These are phyloP conservation scores for Nomada fabriciana DNA, from an alignment of 2,888 invertebrate genomes.

Conservation along the genomic window DNA sequence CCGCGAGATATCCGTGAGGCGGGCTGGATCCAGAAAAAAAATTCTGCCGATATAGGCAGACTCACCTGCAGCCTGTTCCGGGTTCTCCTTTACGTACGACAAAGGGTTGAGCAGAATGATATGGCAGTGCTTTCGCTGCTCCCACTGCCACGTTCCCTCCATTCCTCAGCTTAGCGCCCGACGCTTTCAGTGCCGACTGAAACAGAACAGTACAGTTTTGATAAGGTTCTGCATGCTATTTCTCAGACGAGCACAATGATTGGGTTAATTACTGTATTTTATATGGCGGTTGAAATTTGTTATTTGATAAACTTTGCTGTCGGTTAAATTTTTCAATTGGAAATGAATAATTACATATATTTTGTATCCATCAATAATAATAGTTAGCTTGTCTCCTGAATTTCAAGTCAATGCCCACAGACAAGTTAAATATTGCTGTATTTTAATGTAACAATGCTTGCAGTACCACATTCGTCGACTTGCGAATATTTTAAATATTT, in stretches of 20 bases:
- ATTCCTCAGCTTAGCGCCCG: conserved; percentile 81
- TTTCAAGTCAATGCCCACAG: no score
- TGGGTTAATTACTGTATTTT: background rate
- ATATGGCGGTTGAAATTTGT: background rate
- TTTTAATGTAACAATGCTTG: no score
- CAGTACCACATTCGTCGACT: no score
- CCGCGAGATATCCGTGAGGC: conserved; percentile 33
- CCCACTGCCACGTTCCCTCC: conserved; percentile 83
- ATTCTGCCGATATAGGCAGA: conserved; percentile 57
- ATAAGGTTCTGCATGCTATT: background rate
- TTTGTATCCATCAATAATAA: no score
- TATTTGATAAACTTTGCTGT: no score
- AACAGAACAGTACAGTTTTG: conserved; percentile 52
- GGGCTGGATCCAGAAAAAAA: conserved; percentile 36
- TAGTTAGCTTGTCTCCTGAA: no score
- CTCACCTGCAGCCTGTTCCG: conserved; percentile 82
- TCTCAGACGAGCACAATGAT: background rate
- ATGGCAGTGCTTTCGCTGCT: conserved; percentile 84
- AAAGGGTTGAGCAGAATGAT: conserved; percentile 82
- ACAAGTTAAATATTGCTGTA: no score
- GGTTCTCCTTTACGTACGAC: conserved; percentile 81
- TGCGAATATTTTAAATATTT: no score
- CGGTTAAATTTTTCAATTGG: no score
- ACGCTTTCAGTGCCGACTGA: conserved; percentile 77
- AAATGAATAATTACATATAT: no score